Conservation (phyloP, 2,113 vertebrate species). For the Patagioenas fasciata region DNA sequence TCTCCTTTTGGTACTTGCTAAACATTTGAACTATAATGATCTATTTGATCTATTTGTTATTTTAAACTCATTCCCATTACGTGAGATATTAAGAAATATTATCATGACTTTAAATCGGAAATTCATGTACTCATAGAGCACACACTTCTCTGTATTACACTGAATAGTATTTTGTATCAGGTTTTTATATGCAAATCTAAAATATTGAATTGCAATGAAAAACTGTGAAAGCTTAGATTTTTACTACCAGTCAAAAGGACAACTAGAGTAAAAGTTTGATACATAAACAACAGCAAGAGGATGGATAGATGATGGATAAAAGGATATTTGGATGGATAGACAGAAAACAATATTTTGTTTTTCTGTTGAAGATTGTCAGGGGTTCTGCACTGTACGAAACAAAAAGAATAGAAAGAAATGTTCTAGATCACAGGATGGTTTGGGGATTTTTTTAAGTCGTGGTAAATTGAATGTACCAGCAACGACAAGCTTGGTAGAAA, state of each 20-base stretch:
- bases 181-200: background rate
- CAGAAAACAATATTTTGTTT: background rate
- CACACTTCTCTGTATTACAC: background rate
- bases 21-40: background rate
- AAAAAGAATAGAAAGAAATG: background rate
- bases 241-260: background rate
- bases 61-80: background rate
- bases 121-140: background rate
- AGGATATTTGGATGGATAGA: background rate
- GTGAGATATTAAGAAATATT: background rate
- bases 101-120: background rate
- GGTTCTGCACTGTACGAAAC: background rate
- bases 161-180: background rate
- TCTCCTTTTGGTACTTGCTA: background rate
- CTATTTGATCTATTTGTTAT: background rate
- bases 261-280: background rate
- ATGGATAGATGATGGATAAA: background rate
- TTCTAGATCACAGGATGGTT: background rate
- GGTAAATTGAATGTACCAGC: background rate
- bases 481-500: background rate
- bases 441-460: background rate
- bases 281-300: background rate
- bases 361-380: background rate
- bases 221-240: background rate
- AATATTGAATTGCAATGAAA: background rate